Conservation (phyloP, 1,140 invertebrate genomes). For the Drosophila eugracilis region DNA sequence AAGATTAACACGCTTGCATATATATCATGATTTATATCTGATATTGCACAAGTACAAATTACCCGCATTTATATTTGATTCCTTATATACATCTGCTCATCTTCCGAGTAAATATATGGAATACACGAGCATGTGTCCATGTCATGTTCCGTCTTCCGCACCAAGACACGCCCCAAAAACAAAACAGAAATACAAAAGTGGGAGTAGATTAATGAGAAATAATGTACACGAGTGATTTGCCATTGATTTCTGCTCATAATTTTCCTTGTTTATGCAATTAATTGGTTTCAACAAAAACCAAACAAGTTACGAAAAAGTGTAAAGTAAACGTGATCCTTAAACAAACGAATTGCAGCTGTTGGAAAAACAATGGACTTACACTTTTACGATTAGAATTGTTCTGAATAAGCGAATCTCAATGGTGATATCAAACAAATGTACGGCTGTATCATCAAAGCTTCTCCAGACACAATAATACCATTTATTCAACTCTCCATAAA, state of each 20-base stretch:
- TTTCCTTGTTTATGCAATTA: constrained; percentile 40
- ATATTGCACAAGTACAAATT: constrained; percentile 75
- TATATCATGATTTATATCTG: constrained; percentile 66
- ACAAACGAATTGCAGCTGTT: constrained; percentile 23
- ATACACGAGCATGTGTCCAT: constrained; percentile 34
- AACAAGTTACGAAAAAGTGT: neutral
- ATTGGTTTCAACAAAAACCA: neutral
- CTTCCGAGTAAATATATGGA: constrained; percentile 6
- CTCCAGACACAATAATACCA: constrained; percentile 20
- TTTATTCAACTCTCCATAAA: constrained; percentile 38
- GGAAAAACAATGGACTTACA: constrained; percentile 9
- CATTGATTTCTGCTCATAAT: constrained; percentile 33
- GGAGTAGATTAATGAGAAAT: constrained; percentile 45
- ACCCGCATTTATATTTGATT: constrained; percentile 64
- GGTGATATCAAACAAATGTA: constrained; percentile 8
- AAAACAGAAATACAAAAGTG: neutral
- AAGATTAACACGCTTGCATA: constrained; percentile 63
- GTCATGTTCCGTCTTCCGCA: constrained; percentile 41
- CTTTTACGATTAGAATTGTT: constrained; percentile 18
- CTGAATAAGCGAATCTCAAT: constrained; percentile 1
- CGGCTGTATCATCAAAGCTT: constrained; percentile 32
- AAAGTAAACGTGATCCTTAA: constrained; percentile 8
- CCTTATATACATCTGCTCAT: constrained; percentile 41
- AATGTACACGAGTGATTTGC: constrained; percentile 27
- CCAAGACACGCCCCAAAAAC: constrained; percentile 16